A percentile compares a stretch with the other conserved stretches of the same genome.
phyloP scores from a whole-genome alignment of 2,888 invertebrate species.

The Papilio gigon region DNA sequence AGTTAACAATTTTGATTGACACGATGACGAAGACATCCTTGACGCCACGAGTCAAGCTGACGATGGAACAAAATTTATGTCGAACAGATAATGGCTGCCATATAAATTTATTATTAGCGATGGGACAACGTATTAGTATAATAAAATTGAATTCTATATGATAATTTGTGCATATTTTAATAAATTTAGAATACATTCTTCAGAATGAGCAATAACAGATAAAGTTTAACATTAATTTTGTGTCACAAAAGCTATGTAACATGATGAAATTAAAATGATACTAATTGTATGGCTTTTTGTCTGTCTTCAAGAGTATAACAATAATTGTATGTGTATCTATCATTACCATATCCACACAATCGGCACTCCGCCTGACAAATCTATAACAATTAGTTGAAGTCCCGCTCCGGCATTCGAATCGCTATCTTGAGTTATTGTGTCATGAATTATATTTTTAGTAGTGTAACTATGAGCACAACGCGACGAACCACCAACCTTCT shows the following conservation, averaged over 20 bases:
- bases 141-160: neutral
- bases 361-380: slow-evolving; percentile 10
- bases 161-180: slow-evolving; percentile 8
- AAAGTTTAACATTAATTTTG: slow-evolving; percentile 4
- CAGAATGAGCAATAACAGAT: neutral
- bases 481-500: neutral
- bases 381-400: slow-evolving; percentile 6
- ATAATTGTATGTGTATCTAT: neutral
- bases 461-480: neutral
- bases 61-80: neutral
- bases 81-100: slow-evolving; percentile 2
- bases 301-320: neutral
- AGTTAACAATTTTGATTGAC: neutral
- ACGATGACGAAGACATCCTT: neutral
- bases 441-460: slow-evolving; percentile 12
- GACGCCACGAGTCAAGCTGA: neutral
- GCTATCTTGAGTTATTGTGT: slow-evolving; percentile 2
- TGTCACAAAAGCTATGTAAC: neutral
- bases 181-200: neutral
- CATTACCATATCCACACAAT: neutral
- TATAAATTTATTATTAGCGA: neutral
- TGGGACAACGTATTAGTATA: slow-evolving; percentile 3
- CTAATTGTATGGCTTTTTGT: slow-evolving; percentile 7
- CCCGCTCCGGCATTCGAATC: neutral
- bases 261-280: neutral